Base-by-base conservation (phyloP, 2,113 vertebrate species). In the Vulpes lagopus region DNA sequence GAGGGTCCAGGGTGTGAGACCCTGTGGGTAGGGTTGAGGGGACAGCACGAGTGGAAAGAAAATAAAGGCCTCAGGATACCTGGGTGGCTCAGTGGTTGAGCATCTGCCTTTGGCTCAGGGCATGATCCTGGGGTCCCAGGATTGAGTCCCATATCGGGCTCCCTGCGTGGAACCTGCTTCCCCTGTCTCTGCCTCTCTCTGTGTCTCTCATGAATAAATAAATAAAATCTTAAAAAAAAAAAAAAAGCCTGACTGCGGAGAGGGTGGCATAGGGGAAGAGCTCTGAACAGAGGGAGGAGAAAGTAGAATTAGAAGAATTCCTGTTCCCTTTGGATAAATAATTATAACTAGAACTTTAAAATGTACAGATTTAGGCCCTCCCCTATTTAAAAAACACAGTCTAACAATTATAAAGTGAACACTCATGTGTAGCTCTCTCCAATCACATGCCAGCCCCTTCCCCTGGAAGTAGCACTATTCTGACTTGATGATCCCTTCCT, bases 291-390 rank as follows among this genome's bases (percentile, higher is more conserved):
- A 55, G 62, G 69, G 25, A 87, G 53, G 53, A 30, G 87, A 80
- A 55, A 22, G 9, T 8, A 69, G 62, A 84, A 55, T 35, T 90
- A n/a, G 38, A 94, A 91, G 57, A 93, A 95, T 81, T 93, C 43
- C 85, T 19, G 17, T 76, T 59, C 32, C 8, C 25, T 79, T 89
- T 81, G 65, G 38, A 73, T 59, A 95, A 81, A 17, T 93, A 30
- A 92, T 10, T 89, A n/a, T 69, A 83, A 91, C 83, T 91, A 93
- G 55, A 89, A 89, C 20, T 89, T 59, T 11, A 55, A 95, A 87
- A 91, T 64, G 2, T 51, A 73, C 14, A 93, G 12, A 74, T 74
- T 96, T 96, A 94, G 65, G n/a, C 69, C 57, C 1, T 30, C 5
- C 14, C 38, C 59, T 23, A 89, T 92, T 35, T 79, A n/a, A 92